These are phyloP conservation scores for Drosophila pectinifera DNA, from an alignment of 1,140 invertebrate genomes.

Conservation along the genomic window DNA sequence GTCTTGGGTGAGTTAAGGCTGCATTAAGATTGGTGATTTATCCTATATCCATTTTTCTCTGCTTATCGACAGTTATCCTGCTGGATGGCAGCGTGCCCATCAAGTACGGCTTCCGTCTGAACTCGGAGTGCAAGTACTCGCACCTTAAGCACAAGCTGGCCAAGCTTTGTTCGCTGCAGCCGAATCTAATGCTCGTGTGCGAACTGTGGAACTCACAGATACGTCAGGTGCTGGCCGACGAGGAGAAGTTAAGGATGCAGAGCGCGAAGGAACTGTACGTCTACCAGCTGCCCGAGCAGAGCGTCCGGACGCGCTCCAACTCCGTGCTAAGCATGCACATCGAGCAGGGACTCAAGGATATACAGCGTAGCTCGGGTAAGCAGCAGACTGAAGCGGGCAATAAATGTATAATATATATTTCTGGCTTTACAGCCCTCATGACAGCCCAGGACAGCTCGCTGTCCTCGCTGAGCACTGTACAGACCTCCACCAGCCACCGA, in stretches of 20 bases:
- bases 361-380: slow-evolving; percentile 79
- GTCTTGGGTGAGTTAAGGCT: slow-evolving; percentile 90
- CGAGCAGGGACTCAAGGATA: slow-evolving; percentile 82
- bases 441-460: slow-evolving; percentile 65
- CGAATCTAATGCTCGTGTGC: slow-evolving; percentile 88
- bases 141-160: slow-evolving; percentile 90
- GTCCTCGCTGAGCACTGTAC: slow-evolving; percentile 65
- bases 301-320: slow-evolving; percentile 65
- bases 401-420: too few species aligned
- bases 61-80: slow-evolving; percentile 87
- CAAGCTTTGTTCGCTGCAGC: slow-evolving; percentile 87
- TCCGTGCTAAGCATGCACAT: slow-evolving; percentile 78
- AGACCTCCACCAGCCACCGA: slow-evolving; percentile 57
- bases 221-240: slow-evolving; percentile 85
- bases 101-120: slow-evolving; percentile 92
- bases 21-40: too few species aligned
- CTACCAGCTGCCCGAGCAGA: slow-evolving; percentile 84
- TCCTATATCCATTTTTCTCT: too few species aligned
- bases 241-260: slow-evolving; percentile 82
- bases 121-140: slow-evolving; percentile 91
- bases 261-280: slow-evolving; percentile 80
- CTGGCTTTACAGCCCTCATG: slow-evolving; percentile 56
- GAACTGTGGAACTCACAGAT: slow-evolving; percentile 90
- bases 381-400: background rate
- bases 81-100: slow-evolving; percentile 92